Evolutionary conservation across 2,888 invertebrate genomes (phyloP).

Genomic region (Drosophila mimica): DNA sequence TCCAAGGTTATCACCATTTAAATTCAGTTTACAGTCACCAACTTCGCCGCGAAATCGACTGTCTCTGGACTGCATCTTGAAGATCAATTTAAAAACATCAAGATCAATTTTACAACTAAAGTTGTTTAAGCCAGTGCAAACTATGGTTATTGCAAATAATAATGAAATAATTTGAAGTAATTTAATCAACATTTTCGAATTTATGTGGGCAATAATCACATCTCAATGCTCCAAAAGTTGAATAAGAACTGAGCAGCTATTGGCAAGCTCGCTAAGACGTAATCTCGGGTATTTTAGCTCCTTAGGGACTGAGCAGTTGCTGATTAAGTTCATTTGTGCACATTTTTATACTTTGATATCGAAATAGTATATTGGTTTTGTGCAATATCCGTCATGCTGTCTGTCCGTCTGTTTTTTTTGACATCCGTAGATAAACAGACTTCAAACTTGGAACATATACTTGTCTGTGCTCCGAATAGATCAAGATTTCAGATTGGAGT

Average conservation of each 20-base stretch:
- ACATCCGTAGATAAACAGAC: no score
- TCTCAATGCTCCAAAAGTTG: neutral
- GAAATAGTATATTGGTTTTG: no score
- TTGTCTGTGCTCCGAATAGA: no score
- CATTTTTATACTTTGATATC: no score
- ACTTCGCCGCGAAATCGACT: rapidly evolving
- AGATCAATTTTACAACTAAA: neutral
- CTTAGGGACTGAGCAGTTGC: no score
- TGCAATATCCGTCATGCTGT: no score
- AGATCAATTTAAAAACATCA: neutral
- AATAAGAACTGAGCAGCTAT: neutral
- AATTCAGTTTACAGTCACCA: neutral
- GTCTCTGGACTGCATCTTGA: neutral
- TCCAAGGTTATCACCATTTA: neutral
- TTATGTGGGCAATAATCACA: neutral
- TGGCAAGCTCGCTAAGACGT: neutral
- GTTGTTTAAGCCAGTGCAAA: neutral
- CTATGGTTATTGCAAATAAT: neutral
- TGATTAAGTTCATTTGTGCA: neutral
- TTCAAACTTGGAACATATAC: no score
- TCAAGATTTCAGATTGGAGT: no score
- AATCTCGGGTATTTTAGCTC: neutral
- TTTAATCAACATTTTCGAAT: neutral
- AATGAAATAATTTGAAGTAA: neutral
- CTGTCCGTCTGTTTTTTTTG: no score